Base-by-base conservation (phyloP, 2,113 vertebrate species). In the Equus quagga region DNA sequence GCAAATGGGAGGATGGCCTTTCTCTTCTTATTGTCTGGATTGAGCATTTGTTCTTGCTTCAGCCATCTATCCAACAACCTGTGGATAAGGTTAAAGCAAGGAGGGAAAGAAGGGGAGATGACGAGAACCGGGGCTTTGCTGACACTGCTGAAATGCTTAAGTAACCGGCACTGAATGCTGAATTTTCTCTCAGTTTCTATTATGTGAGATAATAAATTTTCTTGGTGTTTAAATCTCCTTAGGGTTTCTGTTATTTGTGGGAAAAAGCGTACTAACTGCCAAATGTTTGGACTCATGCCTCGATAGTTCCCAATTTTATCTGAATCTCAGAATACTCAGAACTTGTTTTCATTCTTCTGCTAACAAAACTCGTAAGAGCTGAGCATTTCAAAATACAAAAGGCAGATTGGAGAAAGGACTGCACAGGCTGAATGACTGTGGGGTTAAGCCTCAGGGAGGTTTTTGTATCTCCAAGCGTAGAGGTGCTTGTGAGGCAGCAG, bases 171-270 rank as follows among this genome's bases (percentile, higher is more conserved):
- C 19, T 69, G 49, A 88, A 92, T 87, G 49, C 41, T 80, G 24
- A 91, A 75, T 64, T 92, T 83, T 67, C 28, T 70, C 28, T 62
- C 65, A 58, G 49, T 97, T 91, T 95, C 54, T 96, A 4, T 79
- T 58, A 87, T 19, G 46, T 69, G 19, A 72, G 15, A 60, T 72
- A 72, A 67, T 81, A 92, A 13, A 46, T 92, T 51, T 96, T 86
- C 36, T 86, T 54, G 18, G 44, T 87, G 17, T 44, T 92, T 87
- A 90, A 83, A 83, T 87, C 90, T 92, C 36, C 41, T 67, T 90
- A 87, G 41, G 26, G 24, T 90, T 96, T 92, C 85, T 89, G 23
- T 96, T 94, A 96, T 14, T 87, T 78, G 24, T 49, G 41, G 13
- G 26, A n/a, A 62, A 82, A 86, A 49, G 31, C 19, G 44, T 54